Percentiles rank a stretch among this genome's conserved stretches.
These are phyloP conservation scores for Lepidurus packardi DNA, from an alignment of 1,140 invertebrate species.

Conservation along the genomic window DNA sequence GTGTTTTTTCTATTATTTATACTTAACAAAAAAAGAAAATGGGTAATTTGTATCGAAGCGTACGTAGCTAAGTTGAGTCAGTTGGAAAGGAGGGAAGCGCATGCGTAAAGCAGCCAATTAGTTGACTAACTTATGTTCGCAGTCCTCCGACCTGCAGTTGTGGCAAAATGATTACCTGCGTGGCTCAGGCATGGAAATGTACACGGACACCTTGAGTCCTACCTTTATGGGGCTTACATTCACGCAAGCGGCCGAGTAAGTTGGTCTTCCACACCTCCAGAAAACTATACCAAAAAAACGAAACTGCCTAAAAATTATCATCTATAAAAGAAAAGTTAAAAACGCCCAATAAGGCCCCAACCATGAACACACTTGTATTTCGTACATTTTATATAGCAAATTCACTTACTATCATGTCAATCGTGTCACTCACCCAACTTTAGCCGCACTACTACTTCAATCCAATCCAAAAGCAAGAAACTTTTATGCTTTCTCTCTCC, in stretches of 20 bases:
- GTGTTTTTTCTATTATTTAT: too few relatives aligned
- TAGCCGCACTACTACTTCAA: constrained; percentile 6
- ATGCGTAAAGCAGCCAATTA: neutral
- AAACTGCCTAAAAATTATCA: neutral
- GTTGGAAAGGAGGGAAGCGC: neutral
- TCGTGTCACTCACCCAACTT: neutral
- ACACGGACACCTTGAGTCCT: constrained; percentile 92
- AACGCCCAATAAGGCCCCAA: neutral
- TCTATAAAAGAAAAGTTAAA: neutral
- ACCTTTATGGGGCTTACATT: constrained; percentile 97
- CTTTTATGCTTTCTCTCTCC: neutral
- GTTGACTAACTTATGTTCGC: constrained; percentile 37
- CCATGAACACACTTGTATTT: neutral
- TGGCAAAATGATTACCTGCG: constrained; percentile 99
- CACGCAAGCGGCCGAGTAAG: constrained; percentile 96
- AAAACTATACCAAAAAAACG: neutral
- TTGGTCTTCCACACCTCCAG: constrained; percentile 41
- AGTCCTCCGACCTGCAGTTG: constrained; percentile 88
- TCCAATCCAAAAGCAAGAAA: neutral
- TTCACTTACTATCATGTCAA: neutral
- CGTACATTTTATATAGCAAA: neutral
- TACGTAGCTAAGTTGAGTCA: neutral
- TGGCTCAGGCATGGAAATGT: constrained; percentile 99
- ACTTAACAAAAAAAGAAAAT: too few relatives aligned
- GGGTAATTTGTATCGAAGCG: too few relatives aligned